Evolutionary conservation across 2,888 invertebrate genomes (phyloP).

Genomic region (Meloe dianella): DNA sequence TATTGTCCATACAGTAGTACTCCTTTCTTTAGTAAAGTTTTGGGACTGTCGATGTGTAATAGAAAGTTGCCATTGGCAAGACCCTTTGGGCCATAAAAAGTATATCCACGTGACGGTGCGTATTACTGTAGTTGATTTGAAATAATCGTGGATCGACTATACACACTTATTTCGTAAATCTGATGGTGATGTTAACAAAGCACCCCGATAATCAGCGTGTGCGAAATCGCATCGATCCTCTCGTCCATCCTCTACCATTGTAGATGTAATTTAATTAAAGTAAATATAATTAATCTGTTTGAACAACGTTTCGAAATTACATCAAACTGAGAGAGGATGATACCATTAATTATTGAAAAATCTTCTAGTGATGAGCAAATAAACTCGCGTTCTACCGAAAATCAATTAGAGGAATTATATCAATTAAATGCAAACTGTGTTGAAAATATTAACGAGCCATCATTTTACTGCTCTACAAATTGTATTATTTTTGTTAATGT

Average conservation of each 20-base stretch:
- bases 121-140: too few relatives aligned
- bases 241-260: slow-evolving; percentile 1
- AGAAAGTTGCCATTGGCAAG: too few relatives aligned
- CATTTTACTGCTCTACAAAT: neutral
- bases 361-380: slow-evolving; percentile 18
- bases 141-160: too few relatives aligned
- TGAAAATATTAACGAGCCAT: slow-evolving; percentile 21
- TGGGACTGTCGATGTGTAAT: too few relatives aligned
- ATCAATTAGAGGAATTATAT: slow-evolving; percentile 27
- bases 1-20: too few relatives aligned
- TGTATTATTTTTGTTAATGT: neutral
- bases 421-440: slow-evolving; percentile 26
- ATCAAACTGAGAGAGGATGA: slow-evolving; percentile 10
- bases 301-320: slow-evolving; percentile 13
- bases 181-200: neutral
- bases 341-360: slow-evolving; percentile 28
- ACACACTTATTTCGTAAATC: neutral
- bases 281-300: slow-evolving; percentile 24
- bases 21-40: too few relatives aligned
- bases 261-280: slow-evolving; percentile 22
- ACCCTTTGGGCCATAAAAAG: too few relatives aligned
- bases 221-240: neutral
- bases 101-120: too few relatives aligned
- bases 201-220: neutral
- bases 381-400: slow-evolving; percentile 18